Percentiles rank a stretch among this genome's conserved stretches.
phyloP scores from a whole-genome alignment of 2,888 invertebrate genomes.

The Tillus elongatus region DNA sequence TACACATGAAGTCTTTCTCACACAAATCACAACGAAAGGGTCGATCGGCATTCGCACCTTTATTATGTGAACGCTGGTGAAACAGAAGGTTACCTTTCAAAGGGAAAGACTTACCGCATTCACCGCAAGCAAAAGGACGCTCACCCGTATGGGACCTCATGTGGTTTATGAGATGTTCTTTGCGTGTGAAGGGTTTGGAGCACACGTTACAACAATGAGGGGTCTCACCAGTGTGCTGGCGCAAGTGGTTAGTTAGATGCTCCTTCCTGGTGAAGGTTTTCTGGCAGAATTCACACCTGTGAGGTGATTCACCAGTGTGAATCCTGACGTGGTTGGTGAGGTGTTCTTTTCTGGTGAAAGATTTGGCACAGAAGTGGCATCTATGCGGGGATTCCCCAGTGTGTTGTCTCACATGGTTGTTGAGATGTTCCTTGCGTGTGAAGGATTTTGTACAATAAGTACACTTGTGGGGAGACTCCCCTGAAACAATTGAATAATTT shows the following conservation, averaged over 20 bases:
- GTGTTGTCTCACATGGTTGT: conserved; percentile 79
- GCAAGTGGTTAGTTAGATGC: conserved; percentile 61
- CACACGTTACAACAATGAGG: conserved; percentile 66
- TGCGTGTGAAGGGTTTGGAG: conserved; percentile 63
- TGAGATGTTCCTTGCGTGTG: conserved; percentile 72
- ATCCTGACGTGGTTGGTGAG: conserved; percentile 70
- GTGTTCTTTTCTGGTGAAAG: conserved; percentile 79
- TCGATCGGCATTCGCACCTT: conserved; percentile 43
- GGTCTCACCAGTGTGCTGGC: conserved; percentile 64
- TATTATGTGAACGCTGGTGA: conserved; percentile 80
- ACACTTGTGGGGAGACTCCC: conserved; percentile 70
- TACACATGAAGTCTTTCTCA: conserved; percentile 80
- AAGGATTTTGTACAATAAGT: conserved; percentile 70
- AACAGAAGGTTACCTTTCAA: conserved; percentile 73
- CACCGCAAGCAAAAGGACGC: conserved; percentile 72
- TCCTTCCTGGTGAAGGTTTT: conserved; percentile 64
- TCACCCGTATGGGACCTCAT: conserved; percentile 74
- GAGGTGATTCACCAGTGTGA: conserved; percentile 58
- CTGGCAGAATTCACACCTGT: conserved; percentile 60
- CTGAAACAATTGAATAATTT: too few relatives aligned
- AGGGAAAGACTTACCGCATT: conserved; percentile 81
- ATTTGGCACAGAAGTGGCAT: conserved; percentile 76
- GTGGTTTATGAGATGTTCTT: conserved; percentile 65
- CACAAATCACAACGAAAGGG: conserved; percentile 74
- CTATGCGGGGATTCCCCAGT: conserved; percentile 82